Evolutionary conservation across 2,797 vertebrate genomes (phyloP).

Genomic region (Syndactyla subalaris): DNA sequence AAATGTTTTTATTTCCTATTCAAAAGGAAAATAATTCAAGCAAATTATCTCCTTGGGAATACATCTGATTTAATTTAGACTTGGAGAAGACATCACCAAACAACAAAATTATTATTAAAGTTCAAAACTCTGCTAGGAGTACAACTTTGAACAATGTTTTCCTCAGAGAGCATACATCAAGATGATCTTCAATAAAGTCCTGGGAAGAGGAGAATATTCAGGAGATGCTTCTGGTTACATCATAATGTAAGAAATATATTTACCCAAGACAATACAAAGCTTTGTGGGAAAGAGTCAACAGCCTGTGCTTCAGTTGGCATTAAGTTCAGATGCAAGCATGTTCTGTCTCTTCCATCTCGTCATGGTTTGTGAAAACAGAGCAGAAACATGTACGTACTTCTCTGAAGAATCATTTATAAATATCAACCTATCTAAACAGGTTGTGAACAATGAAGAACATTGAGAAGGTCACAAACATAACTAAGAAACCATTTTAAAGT

Average conservation of each 20-base stretch:
- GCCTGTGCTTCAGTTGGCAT: conserved; percentile 45
- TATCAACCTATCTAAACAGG: conserved; percentile 4
- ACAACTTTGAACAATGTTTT: conserved; percentile 60
- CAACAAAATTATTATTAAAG: conserved; percentile 64
- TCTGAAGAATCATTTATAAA: conserved; percentile 9
- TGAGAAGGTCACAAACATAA: neutral
- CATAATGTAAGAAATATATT: conserved; percentile 58
- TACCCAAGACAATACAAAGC: conserved; percentile 52
- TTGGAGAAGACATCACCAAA: conserved; percentile 59
- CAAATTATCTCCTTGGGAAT: conserved; percentile 64
- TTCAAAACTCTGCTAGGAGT: conserved; percentile 62
- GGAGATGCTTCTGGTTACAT: conserved; percentile 66
- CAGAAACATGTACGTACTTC: conserved; percentile 24
- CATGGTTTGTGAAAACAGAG: conserved; percentile 24
- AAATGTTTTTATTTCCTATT: conserved; percentile 74
- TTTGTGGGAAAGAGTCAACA: conserved; percentile 58
- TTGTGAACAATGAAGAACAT: neutral
- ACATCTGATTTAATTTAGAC: conserved; percentile 72
- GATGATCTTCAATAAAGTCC: conserved; percentile 52
- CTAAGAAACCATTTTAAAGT: neutral
- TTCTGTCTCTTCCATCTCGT: conserved; percentile 9
- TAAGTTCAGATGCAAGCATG: conserved; percentile 32
- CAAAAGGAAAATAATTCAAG: conserved; percentile 70
- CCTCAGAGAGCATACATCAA: conserved; percentile 64
- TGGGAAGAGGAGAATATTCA: conserved; percentile 52